Percentiles rank a stretch among this genome's conserved stretches.
Conservation (phyloP, 1,140 invertebrate genomes). For the Bactericera cockerelli region DNA sequence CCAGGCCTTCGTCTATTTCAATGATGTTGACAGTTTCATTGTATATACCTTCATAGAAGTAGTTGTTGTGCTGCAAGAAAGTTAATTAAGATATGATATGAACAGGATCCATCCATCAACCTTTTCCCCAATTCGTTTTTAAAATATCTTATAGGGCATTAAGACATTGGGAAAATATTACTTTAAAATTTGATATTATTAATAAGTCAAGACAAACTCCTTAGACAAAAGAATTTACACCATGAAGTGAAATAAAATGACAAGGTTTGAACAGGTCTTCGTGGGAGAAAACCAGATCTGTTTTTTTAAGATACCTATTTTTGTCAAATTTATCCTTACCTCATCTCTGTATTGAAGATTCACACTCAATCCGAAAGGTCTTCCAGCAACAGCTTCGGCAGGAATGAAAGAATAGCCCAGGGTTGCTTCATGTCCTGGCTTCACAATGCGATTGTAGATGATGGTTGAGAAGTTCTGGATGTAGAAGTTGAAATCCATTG, state of each 20-base stretch:
- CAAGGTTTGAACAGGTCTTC: too few species aligned
- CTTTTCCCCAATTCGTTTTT: too few species aligned
- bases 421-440: conserved; percentile 82
- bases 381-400: conserved; percentile 83
- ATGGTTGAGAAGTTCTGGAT: conserved; percentile 95
- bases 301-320: too few species aligned
- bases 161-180: too few species aligned
- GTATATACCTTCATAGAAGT: conserved; percentile 81
- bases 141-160: too few species aligned
- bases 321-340: conserved; percentile 32
- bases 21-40: conserved; percentile 97
- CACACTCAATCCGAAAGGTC: conserved; percentile 89
- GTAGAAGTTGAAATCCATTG: conserved; percentile 95
- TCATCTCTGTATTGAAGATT: conserved; percentile 85
- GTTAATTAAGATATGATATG: conserved; percentile 15
- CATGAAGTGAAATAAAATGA: too few species aligned
- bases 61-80: conserved; percentile 35
- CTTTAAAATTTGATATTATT: too few species aligned
- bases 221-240: too few species aligned
- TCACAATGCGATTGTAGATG: conserved; percentile 75
- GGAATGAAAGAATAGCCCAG: conserved; percentile 90
- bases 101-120: too few species aligned
- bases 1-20: conserved; percentile 90
- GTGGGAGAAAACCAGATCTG: too few species aligned
- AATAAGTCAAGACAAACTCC: too few species aligned